These are phyloP conservation scores for Trissoscelio sp. DNA, from an alignment of 2,888 invertebrate genomes.

Conservation along the genomic window DNA sequence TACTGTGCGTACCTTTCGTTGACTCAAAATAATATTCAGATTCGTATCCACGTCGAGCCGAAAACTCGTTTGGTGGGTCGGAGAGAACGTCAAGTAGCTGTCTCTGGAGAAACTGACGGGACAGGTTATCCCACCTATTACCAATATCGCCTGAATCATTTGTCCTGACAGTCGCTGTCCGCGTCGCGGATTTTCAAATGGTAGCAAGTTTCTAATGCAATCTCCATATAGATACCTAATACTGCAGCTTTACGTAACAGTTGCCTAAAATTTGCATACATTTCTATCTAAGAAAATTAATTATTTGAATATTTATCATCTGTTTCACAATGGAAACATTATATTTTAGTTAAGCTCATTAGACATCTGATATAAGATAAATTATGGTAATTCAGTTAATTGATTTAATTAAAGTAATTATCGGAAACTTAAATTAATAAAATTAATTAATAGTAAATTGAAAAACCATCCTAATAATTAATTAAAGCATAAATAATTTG, in stretches of 20 bases:
- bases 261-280: neutral
- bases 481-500: too few relatives aligned
- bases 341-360: too few relatives aligned
- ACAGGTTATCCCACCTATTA: slow-evolving; percentile 70
- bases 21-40: slow-evolving; percentile 65
- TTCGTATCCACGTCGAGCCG: slow-evolving; percentile 57
- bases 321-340: too few relatives aligned
- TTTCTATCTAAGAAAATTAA: too few relatives aligned
- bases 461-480: too few relatives aligned
- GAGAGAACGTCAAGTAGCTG: slow-evolving; percentile 69
- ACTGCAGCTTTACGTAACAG: neutral
- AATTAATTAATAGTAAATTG: too few relatives aligned
- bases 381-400: too few relatives aligned
- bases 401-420: too few relatives aligned
- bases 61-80: slow-evolving; percentile 69
- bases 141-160: slow-evolving; percentile 67
- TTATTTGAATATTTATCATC: too few relatives aligned
- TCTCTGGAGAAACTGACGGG: slow-evolving; percentile 68
- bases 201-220: slow-evolving; percentile 45
- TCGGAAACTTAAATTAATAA: too few relatives aligned
- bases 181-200: slow-evolving; percentile 60
- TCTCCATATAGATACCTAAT: too few relatives aligned
- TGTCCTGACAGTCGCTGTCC: slow-evolving; percentile 61
- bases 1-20: slow-evolving; percentile 32
- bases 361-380: too few relatives aligned